phyloP scores from a whole-genome alignment of 2,797 vertebrate genomes.

The Hylomyscus alleni region DNA sequence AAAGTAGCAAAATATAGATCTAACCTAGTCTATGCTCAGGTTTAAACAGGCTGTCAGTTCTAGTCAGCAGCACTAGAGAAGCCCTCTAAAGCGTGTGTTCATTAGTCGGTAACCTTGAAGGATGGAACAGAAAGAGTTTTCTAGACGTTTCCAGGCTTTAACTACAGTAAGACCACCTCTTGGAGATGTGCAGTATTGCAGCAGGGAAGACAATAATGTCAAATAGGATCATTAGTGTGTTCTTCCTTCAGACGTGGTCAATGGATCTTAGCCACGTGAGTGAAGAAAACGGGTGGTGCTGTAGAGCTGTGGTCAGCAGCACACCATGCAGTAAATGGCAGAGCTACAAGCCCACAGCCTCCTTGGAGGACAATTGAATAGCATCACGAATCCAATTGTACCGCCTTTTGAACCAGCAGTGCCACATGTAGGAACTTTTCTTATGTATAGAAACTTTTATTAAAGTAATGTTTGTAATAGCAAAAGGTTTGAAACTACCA shows the following conservation, averaged over 20 bases:
- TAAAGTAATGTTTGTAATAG: slow-evolving; percentile 44
- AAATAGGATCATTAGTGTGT: not conserved
- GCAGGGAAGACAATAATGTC: not conserved
- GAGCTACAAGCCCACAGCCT: not conserved
- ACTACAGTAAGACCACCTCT: not conserved
- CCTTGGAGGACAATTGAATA: not conserved
- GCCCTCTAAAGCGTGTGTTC: not conserved
- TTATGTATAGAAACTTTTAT: not conserved
- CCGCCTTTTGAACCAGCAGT: not conserved
- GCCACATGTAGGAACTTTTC: slow-evolving; percentile 19
- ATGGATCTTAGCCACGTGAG: not conserved
- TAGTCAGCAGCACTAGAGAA: not conserved
- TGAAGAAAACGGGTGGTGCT: not conserved
- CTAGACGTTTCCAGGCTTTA: slow-evolving; percentile 25
- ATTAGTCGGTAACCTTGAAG: not conserved
- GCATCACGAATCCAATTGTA: not conserved
- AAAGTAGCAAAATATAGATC: not conserved
- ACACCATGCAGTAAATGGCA: fast-evolving
- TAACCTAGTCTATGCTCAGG: not conserved
- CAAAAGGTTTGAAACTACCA: slow-evolving; percentile 16
- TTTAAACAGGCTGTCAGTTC: slow-evolving; percentile 27
- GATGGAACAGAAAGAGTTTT: not conserved
- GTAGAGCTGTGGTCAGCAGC: not conserved
- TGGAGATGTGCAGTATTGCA: not conserved
- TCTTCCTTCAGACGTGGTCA: not conserved